A percentile compares a stretch with the other conserved stretches of the same genome.
Evolutionary conservation across 2,888 invertebrate genomes (phyloP).

Genomic region (Mechanitis messenoides): DNA sequence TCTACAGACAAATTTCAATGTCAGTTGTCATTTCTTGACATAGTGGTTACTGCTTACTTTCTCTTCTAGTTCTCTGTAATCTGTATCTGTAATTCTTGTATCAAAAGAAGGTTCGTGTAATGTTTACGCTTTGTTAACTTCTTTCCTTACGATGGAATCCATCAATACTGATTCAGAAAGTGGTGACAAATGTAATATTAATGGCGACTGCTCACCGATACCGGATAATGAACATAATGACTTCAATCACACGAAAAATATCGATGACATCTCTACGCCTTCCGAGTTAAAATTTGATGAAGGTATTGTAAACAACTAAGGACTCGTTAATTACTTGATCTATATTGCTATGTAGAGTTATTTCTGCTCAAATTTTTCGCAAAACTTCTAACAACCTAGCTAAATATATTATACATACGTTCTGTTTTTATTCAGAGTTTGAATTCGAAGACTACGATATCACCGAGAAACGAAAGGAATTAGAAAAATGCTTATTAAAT

Average conservation of each 20-base stretch:
- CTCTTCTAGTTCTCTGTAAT: conserved; percentile 28
- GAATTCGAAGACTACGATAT: conserved; percentile 78
- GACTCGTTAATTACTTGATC: conserved; percentile 14
- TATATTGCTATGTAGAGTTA: too few relatives aligned
- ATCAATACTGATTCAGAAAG: conserved; percentile 50
- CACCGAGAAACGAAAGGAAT: conserved; percentile 75
- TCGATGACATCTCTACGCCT: conserved; percentile 76
- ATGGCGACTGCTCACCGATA: conserved; percentile 55
- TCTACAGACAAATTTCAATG: too few relatives aligned
- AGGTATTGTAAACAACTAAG: conserved; percentile 73
- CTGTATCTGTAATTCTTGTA: conserved; percentile 47
- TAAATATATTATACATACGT: not conserved
- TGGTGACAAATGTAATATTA: conserved; percentile 53
- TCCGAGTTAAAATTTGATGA: conserved; percentile 82
- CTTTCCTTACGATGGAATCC: conserved; percentile 56
- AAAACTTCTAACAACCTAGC: not conserved
- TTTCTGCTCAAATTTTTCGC: too few relatives aligned
- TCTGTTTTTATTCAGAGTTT: conserved; percentile 57
- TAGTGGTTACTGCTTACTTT: too few relatives aligned
- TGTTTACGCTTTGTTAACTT: conserved; percentile 61
- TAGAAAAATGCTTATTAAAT: conserved; percentile 75
- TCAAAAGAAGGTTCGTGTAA: conserved; percentile 57
- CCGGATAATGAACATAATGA: conserved; percentile 46
- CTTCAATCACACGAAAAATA: conserved; percentile 64
- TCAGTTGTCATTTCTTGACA: too few relatives aligned